These are phyloP conservation scores for Endotricha flammealis DNA, from an alignment of 2,888 invertebrate species.

Conservation along the genomic window DNA sequence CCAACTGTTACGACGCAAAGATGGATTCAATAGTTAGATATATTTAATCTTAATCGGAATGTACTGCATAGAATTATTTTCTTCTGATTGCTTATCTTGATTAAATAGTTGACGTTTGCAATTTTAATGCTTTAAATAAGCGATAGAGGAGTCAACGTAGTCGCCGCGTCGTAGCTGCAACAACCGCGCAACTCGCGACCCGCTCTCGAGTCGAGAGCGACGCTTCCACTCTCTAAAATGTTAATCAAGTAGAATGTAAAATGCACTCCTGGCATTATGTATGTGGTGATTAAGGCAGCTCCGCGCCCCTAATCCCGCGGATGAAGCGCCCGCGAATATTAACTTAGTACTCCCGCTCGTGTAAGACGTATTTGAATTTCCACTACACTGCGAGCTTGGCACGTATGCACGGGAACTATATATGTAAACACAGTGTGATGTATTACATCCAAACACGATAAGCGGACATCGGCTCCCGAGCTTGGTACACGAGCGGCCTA, in stretches of 20 bases:
- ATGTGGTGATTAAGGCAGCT: not conserved
- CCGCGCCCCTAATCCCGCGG: not conserved
- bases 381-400: not conserved
- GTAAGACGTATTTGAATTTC: not conserved
- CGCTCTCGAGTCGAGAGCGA: too few relatives aligned
- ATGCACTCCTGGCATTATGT: not conserved
- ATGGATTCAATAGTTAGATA: too few relatives aligned
- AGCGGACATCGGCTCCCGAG: not conserved
- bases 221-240: not conserved
- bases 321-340: not conserved
- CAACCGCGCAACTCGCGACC: not conserved
- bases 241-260: not conserved
- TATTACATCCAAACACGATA: not conserved
- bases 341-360: not conserved
- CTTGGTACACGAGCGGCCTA: not conserved
- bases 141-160: too few relatives aligned
- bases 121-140: too few relatives aligned
- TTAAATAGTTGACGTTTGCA: too few relatives aligned
- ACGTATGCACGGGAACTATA: not conserved
- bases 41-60: too few relatives aligned
- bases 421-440: not conserved
- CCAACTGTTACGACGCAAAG: too few relatives aligned
- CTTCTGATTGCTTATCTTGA: too few relatives aligned
- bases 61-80: too few relatives aligned
- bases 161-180: too few relatives aligned